Evolutionary conservation across 2,888 invertebrate genomes (phyloP), one percentile per base, ranked within the genome.

Genomic region (Tenodera sinensis): DNA sequence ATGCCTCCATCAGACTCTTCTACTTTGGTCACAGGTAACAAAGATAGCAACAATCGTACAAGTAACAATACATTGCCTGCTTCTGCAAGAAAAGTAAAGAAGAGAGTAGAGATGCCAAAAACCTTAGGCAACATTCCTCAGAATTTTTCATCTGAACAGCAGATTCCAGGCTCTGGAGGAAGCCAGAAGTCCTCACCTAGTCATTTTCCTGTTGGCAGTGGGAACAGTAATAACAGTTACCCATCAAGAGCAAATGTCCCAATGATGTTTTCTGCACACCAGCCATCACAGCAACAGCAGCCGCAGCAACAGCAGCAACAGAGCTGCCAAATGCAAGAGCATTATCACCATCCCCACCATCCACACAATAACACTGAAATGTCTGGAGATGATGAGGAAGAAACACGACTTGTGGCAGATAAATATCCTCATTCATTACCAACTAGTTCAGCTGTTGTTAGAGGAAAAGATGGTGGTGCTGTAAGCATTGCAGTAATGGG

Each of bases 1-100:
- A 20, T 71, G 54, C 7, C 54, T 71, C 25, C 54, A 71, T 71
- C 54, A 71, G 93, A 93, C 88, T 93, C 93, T 9, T 93, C 93
- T 0, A 20, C 54, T 25, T 71, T 71, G 54, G 54, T 71, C 54
- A 71, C 54, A 12, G 93, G 93, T 90, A 93, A 93, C 89, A 92
- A 92, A 7, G 94, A 95, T 91, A 93, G 94, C 9, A 93, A 94
- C 89, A 71, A 71, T 71, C 54, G 54, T 71, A 71, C 54, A 20
- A 71, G 54, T 25, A 93, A 94, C 1, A 95, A 95, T 90, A 95
- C 95, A 0, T 92, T 95, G 85, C 95, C 95, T 71, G 25, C 54
- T 25, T 71, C 54, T 1, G 94, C 94, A 9, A 92, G 95, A 28
- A 95, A 95, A 92, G 93, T 94, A 20, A 95, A 95, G 91, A 95